Evolutionary conservation across 2,888 invertebrate species (phyloP).

Genomic region (Apantesis nais): DNA sequence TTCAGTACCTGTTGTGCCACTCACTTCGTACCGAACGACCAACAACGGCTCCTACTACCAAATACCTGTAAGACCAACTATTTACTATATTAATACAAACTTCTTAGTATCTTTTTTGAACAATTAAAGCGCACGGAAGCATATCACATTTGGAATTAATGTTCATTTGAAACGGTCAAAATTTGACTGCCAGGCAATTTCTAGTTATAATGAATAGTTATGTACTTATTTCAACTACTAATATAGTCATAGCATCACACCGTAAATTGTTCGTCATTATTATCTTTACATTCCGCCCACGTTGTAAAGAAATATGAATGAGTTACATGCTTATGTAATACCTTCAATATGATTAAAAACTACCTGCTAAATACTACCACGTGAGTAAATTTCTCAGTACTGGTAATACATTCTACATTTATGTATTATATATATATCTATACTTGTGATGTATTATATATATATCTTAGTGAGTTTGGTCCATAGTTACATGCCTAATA

Average conservation of each 20-base stretch:
- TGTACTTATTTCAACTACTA: background rate
- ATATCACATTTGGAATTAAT: background rate
- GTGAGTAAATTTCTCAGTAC: background rate
- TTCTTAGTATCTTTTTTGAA: background rate
- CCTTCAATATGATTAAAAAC: conserved; percentile 3
- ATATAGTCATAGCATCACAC: conserved; percentile 1
- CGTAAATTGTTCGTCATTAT: background rate
- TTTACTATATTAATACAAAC: background rate
- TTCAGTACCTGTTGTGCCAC: conserved; percentile 93
- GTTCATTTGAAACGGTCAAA: background rate
- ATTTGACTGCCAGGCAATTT: background rate
- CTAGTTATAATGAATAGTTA: background rate
- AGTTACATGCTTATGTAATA: conserved; percentile 9
- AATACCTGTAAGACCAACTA: conserved; percentile 91
- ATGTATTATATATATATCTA: too few relatives aligned
- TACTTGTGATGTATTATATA: too few relatives aligned
- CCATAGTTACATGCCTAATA: too few relatives aligned
- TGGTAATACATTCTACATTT: background rate
- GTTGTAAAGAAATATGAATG: conserved; percentile 7
- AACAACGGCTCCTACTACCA: conserved; percentile 95
- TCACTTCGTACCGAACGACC: conserved; percentile 93
- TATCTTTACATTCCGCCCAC: conserved; percentile 3
- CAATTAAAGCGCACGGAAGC: background rate
- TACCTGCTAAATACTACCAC: background rate
- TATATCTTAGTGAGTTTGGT: too few relatives aligned